Percentiles rank a stretch among this genome's conserved stretches.
Conservation (phyloP, 2,797 vertebrate species). For the Rachycentron canadum region DNA sequence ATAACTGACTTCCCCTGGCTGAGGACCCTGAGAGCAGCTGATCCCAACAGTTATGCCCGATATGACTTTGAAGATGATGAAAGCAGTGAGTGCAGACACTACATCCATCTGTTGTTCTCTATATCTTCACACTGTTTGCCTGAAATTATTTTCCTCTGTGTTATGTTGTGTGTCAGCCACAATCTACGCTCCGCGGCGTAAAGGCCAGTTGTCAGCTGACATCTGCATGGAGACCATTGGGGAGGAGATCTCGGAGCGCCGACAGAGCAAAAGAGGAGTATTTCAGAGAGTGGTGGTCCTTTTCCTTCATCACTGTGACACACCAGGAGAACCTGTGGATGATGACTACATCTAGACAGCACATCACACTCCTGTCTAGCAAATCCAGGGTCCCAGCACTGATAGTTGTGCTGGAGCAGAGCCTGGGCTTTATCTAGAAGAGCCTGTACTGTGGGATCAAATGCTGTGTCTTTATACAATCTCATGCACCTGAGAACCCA, state of each 20-base stretch:
- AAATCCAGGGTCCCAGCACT: background rate
- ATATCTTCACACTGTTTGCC: too few species aligned
- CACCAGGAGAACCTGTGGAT: slow-evolving; percentile 95
- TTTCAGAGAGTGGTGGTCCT: slow-evolving; percentile 96
- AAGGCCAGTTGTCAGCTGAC: slow-evolving; percentile 97
- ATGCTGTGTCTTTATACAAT: background rate
- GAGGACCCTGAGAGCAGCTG: slow-evolving; percentile 92
- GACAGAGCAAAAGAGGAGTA: slow-evolving; percentile 92
- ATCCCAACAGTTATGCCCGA: slow-evolving; percentile 96
- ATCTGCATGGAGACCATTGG: slow-evolving; percentile 99
- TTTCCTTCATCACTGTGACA: slow-evolving; percentile 98
- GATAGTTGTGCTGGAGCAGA: background rate
- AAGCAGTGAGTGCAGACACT: slow-evolving; percentile 89
- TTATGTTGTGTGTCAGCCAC: slow-evolving; percentile 85
- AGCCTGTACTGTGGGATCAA: too few species aligned
- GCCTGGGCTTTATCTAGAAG: too few species aligned
- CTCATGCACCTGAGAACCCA: background rate
- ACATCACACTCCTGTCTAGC: background rate
- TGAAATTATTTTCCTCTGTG: slow-evolving; percentile 1
- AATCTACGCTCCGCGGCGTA: slow-evolving; percentile 96
- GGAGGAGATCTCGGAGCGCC: slow-evolving; percentile 96
- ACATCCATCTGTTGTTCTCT: background rate
- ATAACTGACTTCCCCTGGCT: slow-evolving; percentile 98
- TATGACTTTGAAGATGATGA: slow-evolving; percentile 99
- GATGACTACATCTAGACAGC: slow-evolving; percentile 93